These are phyloP conservation scores for Magallana nippona DNA, from an alignment of 2,888 invertebrate species.

Conservation along the genomic window DNA sequence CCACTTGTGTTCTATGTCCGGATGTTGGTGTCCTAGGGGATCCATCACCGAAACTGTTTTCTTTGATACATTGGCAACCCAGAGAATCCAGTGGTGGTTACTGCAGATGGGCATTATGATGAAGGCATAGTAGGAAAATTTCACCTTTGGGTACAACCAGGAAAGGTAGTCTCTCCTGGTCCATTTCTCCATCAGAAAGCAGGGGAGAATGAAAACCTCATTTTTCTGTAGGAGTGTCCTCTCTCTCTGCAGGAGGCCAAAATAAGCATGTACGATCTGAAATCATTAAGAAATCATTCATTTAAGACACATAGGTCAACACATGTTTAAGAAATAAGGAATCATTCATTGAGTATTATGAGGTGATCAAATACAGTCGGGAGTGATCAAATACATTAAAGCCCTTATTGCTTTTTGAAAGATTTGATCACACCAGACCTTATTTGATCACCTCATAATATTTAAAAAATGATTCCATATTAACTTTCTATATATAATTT, in stretches of 20 bases:
- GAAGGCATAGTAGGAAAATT: too few relatives aligned
- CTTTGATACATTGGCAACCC: neutral
- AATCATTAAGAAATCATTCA: neutral
- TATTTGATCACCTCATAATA: too few relatives aligned
- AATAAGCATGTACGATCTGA: neutral
- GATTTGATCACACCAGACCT: too few relatives aligned
- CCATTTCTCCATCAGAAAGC: slow-evolving; percentile 9
- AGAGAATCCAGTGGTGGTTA: neutral
- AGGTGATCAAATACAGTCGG: neutral
- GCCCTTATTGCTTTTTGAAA: too few relatives aligned
- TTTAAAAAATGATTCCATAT: too few relatives aligned
- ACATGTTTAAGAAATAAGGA: neutral
- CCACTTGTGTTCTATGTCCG: neutral
- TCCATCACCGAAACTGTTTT: neutral
- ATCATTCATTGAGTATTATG: neutral
- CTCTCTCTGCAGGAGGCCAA: slow-evolving; percentile 13
- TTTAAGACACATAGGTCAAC: neutral
- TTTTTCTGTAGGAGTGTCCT: neutral
- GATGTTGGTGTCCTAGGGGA: neutral
- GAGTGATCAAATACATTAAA: too few relatives aligned
- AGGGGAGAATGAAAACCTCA: neutral
- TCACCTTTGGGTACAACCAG: neutral
- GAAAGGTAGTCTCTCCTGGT: neutral
- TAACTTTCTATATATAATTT: too few relatives aligned
- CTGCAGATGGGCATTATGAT: neutral